Evolutionary conservation across 2,113 vertebrate species (phyloP).

Genomic region (Hippocampus barbouri): DNA sequence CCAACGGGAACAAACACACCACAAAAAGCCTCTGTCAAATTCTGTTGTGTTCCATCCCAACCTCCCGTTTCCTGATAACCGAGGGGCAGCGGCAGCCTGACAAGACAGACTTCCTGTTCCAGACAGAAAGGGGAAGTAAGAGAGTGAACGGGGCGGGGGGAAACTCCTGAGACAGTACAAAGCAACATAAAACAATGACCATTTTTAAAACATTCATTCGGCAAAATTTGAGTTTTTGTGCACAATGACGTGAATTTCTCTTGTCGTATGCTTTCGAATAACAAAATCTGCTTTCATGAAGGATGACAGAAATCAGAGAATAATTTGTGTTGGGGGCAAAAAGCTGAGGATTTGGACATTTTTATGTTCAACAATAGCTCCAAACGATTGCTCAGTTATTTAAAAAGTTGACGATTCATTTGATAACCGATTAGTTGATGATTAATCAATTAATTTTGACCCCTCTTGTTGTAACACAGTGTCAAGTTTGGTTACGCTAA

Average conservation of each 20-base stretch:
- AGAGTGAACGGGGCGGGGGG: conserved; percentile 27
- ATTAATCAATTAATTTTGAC: too few species aligned
- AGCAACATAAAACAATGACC: conserved; percentile 24
- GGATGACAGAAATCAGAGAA: too few species aligned
- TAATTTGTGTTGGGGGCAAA: too few species aligned
- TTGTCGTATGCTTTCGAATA: neutral
- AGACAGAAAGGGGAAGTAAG: conserved; percentile 54
- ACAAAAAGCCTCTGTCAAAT: conserved; percentile 2
- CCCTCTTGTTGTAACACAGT: too few species aligned
- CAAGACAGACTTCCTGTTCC: conserved; percentile 44
- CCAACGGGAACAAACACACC: neutral
- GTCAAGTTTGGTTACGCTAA: too few species aligned
- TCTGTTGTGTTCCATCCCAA: conserved; percentile 20
- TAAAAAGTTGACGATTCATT: too few species aligned
- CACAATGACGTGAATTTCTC: neutral
- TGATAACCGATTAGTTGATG: too few species aligned
- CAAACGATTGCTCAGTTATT: too few species aligned
- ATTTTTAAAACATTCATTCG: neutral
- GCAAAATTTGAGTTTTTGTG: neutral
- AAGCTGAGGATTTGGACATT: too few species aligned
- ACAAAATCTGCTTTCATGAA: too few species aligned
- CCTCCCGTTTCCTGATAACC: conserved; percentile 19
- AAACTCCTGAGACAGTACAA: conserved; percentile 27
- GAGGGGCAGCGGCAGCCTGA: conserved; percentile 23
- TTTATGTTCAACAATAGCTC: too few species aligned